These are phyloP conservation scores for Galeopterus variegatus DNA, from an alignment of 2,113 vertebrate genomes.

Conservation along the genomic window DNA sequence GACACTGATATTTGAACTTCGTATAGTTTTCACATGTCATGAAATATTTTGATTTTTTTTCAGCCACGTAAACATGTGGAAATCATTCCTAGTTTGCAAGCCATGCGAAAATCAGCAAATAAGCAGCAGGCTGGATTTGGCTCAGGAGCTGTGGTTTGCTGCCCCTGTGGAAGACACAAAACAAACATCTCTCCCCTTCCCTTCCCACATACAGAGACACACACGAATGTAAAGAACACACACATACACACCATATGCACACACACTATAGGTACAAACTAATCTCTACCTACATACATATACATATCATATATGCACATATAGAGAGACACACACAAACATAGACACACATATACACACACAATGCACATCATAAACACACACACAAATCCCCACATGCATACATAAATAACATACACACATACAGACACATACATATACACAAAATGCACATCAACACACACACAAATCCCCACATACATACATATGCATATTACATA, in stretches of 20 bases:
- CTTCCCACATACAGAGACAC: background rate
- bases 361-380: no score
- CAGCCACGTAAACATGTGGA: background rate
- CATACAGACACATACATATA: background rate
- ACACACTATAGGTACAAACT: no score
- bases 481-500: background rate
- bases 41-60: background rate
- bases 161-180: background rate
- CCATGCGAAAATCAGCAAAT: background rate
- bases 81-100: background rate
- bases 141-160: background rate
- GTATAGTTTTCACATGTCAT: background rate
- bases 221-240: background rate
- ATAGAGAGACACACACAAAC: fast-evolving
- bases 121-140: background rate
- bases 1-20: background rate
- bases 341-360: background rate
- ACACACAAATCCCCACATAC: no score
- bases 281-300: background rate
- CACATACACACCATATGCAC: no score
- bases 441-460: background rate
- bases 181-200: background rate
- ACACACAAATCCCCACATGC: background rate
- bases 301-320: background rate
- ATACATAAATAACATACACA: no score